Evolutionary conservation across 1,140 invertebrate genomes (phyloP).

Genomic region (Pinna nobilis): DNA sequence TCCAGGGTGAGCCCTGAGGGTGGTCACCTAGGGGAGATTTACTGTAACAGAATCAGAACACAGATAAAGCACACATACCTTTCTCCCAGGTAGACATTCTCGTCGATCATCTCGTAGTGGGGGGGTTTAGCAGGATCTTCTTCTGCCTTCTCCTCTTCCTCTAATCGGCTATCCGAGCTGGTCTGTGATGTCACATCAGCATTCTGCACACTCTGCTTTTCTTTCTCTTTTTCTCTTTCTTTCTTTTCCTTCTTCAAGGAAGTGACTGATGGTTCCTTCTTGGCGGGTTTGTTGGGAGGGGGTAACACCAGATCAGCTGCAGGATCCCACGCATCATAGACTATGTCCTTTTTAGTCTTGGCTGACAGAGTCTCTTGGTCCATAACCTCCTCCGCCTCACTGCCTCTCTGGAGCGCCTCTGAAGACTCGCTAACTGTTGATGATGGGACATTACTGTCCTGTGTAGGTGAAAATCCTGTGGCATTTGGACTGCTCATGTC

Average conservation of each 20-base stretch:
- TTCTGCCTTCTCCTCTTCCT: constrained; percentile 34
- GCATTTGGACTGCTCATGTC: constrained; percentile 73
- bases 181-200: constrained; percentile 28
- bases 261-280: too few species aligned
- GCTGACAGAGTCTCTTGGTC: constrained; percentile 30
- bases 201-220: constrained; percentile 18
- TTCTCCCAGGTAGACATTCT: constrained; percentile 85
- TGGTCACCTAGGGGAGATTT: too few species aligned
- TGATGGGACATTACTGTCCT: constrained; percentile 24
- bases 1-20: too few species aligned
- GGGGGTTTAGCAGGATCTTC: constrained; percentile 81
- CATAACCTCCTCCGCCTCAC: constrained; percentile 15
- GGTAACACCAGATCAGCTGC: constrained; percentile 33
- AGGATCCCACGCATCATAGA: constrained; percentile 46
- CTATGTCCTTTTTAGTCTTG: constrained; percentile 16
- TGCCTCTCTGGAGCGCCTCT: too few species aligned
- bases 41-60: too few species aligned
- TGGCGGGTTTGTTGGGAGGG: neutral
- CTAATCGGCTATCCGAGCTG: constrained; percentile 15
- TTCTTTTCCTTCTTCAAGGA: constrained; percentile 39
- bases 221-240: constrained; percentile 30
- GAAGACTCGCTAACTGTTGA: constrained; percentile 10
- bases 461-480: constrained; percentile 3
- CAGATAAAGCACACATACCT: constrained; percentile 67
- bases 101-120: constrained; percentile 86